A percentile compares a stretch with the other conserved stretches of the same genome.
phyloP scores from a whole-genome alignment of 2,888 invertebrate species.

The Agelastica alni region DNA sequence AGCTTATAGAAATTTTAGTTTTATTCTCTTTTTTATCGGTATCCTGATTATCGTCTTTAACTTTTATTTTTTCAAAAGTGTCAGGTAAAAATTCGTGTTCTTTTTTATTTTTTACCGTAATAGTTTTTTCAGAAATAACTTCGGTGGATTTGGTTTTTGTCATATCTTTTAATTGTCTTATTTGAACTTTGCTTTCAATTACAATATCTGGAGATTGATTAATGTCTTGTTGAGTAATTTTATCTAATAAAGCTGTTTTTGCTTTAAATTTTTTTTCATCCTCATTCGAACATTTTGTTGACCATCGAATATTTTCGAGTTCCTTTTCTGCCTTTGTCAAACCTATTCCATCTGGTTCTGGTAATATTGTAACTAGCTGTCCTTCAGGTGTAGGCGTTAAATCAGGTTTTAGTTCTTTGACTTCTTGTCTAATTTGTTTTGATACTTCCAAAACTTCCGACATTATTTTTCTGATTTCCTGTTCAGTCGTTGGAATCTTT shows the following conservation, averaged over 20 bases:
- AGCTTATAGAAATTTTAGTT: too few relatives aligned
- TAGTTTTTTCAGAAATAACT: constrained; percentile 11
- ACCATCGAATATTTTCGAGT: constrained; percentile 16
- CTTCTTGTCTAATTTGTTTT: constrained; percentile 58
- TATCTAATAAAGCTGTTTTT: not conserved
- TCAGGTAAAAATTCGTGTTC: too few relatives aligned
- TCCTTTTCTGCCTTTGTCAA: constrained; percentile 41
- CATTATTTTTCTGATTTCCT: constrained; percentile 55
- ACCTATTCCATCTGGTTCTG: constrained; percentile 41
- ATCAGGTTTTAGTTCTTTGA: constrained; percentile 59
- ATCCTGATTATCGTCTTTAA: too few relatives aligned
- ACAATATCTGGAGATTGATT: constrained; percentile 7
- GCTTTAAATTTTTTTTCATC: not conserved
- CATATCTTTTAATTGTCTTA: constrained; percentile 12
- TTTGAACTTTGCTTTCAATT: constrained; percentile 17
- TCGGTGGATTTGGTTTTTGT: constrained; percentile 15
- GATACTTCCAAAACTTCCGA: constrained; percentile 58
- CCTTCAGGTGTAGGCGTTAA: constrained; percentile 60
- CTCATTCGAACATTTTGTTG: constrained; percentile 2
- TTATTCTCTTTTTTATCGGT: too few relatives aligned
- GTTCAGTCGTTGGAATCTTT: constrained; percentile 34
- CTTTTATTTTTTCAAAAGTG: too few relatives aligned
- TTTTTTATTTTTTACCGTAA: constrained; percentile 7
- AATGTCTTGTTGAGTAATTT: not conserved
- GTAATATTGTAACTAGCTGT: constrained; percentile 50